Percentiles rank a stretch among this genome's conserved stretches.
phyloP scores from a whole-genome alignment of 2,888 invertebrate genomes.

The Adela reaumurella region DNA sequence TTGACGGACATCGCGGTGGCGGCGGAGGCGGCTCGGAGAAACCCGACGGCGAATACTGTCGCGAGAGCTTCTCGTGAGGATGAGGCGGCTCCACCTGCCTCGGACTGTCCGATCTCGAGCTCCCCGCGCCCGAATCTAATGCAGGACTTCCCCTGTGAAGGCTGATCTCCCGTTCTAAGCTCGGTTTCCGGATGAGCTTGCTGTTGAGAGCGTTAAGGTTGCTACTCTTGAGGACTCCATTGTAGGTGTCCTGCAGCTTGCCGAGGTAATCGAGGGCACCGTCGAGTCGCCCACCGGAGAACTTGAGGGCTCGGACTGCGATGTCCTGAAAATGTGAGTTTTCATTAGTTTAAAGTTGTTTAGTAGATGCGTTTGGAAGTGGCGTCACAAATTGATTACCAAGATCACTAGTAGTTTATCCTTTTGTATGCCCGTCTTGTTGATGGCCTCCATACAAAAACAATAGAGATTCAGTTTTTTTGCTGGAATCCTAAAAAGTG shows the following conservation, averaged over 20 bases:
- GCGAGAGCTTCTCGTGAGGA: constrained; percentile 61
- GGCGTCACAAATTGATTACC: too few species aligned
- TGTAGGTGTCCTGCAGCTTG: constrained; percentile 58
- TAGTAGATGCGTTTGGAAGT: too few species aligned
- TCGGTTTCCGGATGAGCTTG: constrained; percentile 82
- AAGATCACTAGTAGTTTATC: too few species aligned
- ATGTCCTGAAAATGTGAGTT: constrained; percentile 61
- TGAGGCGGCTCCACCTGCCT: constrained; percentile 63
- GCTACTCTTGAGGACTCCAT: constrained; percentile 50
- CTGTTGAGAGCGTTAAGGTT: constrained; percentile 59
- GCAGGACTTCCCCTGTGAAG: constrained; percentile 81
- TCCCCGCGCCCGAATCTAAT: constrained; percentile 82
- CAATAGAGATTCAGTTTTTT: not conserved
- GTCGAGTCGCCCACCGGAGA: constrained; percentile 67
- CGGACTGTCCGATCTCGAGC: constrained; percentile 86
- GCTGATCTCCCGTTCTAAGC: constrained; percentile 78
- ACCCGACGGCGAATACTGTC: constrained; percentile 70
- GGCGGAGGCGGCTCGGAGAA: constrained; percentile 67
- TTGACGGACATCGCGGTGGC: constrained; percentile 70
- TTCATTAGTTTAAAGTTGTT: too few species aligned
- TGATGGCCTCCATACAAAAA: not conserved
- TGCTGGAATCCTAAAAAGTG: too few species aligned
- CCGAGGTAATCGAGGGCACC: constrained; percentile 66
- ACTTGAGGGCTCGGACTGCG: constrained; percentile 65
- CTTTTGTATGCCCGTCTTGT: too few species aligned